Conservation (phyloP, 2,888 invertebrate species). For the Drosophila recens region DNA sequence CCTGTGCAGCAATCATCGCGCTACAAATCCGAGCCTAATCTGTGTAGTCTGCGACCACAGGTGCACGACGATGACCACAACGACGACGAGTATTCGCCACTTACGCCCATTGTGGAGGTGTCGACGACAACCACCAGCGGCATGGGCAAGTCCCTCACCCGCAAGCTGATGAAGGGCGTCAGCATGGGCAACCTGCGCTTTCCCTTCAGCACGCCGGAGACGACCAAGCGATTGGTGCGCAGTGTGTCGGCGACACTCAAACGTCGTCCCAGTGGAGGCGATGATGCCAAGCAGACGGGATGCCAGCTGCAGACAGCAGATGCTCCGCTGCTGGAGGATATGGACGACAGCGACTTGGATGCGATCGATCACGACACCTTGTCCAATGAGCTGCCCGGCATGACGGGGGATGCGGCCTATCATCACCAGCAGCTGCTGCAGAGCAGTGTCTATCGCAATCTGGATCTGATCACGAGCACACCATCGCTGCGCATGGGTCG, state of each 20-base stretch:
- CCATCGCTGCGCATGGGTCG: constrained; percentile 86
- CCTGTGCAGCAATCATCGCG: constrained; percentile 76
- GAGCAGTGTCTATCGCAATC: constrained; percentile 77
- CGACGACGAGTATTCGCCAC: constrained; percentile 27
- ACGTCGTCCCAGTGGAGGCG: constrained; percentile 66
- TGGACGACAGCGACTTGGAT: constrained; percentile 67
- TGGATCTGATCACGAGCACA: constrained; percentile 83
- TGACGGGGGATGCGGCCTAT: constrained; percentile 50
- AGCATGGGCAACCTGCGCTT: constrained; percentile 84
- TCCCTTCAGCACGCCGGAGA: constrained; percentile 81
- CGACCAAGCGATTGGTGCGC: constrained; percentile 75
- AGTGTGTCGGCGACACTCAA: constrained; percentile 76
- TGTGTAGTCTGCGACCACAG: constrained; percentile 72
- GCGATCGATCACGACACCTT: constrained; percentile 46
- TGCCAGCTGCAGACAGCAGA: constrained; percentile 34
- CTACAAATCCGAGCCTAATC: constrained; percentile 84
- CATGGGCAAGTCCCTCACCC: constrained; percentile 72
- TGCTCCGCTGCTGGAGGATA: constrained; percentile 61
- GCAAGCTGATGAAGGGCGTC: constrained; percentile 84
- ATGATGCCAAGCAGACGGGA: constrained; percentile 59
- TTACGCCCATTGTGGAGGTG: constrained; percentile 59
- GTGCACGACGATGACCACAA: constrained; percentile 21
- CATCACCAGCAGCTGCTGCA: constrained; percentile 77
- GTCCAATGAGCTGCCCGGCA: constrained; percentile 64
- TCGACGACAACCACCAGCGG: constrained; percentile 38